A percentile compares a stretch with the other conserved stretches of the same genome.
These are phyloP conservation scores for Gallirallus australis DNA, from an alignment of 2,797 vertebrate genomes.

Conservation along the genomic window DNA sequence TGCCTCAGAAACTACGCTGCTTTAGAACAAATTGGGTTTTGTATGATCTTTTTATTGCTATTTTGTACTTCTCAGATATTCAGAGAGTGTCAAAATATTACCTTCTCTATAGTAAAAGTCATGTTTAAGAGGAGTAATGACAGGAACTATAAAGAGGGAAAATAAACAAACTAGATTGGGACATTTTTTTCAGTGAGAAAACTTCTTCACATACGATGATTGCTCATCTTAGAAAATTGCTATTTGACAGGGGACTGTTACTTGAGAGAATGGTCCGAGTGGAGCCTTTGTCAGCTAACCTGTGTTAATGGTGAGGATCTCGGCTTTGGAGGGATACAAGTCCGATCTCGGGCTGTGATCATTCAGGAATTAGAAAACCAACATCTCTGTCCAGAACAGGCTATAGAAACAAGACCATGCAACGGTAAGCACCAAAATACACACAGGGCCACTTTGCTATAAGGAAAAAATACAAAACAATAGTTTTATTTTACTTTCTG, in stretches of 20 bases:
- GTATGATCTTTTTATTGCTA: neutral
- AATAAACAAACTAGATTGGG: neutral
- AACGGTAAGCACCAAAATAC: constrained; percentile 79
- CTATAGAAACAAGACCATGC: constrained; percentile 91
- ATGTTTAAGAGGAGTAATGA: neutral
- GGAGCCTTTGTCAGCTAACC: constrained; percentile 92
- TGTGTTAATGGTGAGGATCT: constrained; percentile 91
- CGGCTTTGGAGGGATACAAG: constrained; percentile 90
- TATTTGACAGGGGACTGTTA: constrained; percentile 92
- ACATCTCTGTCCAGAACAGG: constrained; percentile 92
- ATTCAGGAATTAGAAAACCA: constrained; percentile 95
- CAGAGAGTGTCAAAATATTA: neutral
- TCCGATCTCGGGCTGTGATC: constrained; percentile 91
- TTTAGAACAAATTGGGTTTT: neutral
- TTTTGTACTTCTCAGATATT: neutral
- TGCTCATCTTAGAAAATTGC: neutral
- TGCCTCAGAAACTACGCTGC: neutral
- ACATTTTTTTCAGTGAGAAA: neutral
- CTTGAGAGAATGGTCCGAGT: constrained; percentile 95
- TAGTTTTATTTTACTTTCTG: neutral
- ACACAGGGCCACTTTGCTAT: neutral
- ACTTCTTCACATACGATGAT: neutral
- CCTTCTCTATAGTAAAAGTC: neutral
- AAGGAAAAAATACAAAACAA: neutral
- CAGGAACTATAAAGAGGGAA: neutral